Conservation (phyloP, 2,888 invertebrate species). For the Nesidiocoris tenuis region DNA sequence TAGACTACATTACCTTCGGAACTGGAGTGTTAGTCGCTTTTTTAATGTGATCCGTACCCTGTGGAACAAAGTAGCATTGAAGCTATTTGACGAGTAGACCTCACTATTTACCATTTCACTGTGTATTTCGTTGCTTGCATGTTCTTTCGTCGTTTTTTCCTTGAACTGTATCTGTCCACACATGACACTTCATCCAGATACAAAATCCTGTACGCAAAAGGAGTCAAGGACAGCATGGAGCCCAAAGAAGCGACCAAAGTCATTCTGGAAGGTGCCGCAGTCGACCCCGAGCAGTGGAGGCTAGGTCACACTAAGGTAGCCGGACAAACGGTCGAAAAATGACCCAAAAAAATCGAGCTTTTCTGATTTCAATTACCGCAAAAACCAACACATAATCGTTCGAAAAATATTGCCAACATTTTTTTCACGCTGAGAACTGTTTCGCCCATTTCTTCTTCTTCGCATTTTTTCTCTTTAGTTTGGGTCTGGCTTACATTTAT, state of each 20-base stretch:
- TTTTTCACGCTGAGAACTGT: too few relatives aligned
- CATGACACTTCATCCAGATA: constrained; percentile 69
- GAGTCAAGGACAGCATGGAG: constrained; percentile 70
- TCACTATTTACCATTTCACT: constrained; percentile 20
- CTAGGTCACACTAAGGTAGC: constrained; percentile 93
- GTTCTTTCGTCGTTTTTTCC: constrained; percentile 4
- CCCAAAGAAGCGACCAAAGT: constrained; percentile 59
- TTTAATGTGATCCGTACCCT: constrained; percentile 44
- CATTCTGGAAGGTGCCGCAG: constrained; percentile 60
- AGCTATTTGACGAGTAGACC: constrained; percentile 30
- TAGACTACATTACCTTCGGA: constrained; percentile 20
- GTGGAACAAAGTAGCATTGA: constrained; percentile 44
- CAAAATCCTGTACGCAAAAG: constrained; percentile 97
- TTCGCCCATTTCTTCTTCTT: neutral
- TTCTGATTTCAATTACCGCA: too few relatives aligned
- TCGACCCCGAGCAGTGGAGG: constrained; percentile 91
- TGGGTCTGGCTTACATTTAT: neutral
- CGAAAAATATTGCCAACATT: too few relatives aligned
- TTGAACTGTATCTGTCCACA: neutral
- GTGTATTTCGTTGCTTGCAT: constrained; percentile 38
- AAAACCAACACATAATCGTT: too few relatives aligned
- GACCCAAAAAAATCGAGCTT: neutral
- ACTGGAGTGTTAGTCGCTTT: constrained; percentile 39
- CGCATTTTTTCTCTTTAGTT: neutral
- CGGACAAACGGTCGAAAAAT: too few relatives aligned